phyloP scores from a whole-genome alignment of 2,113 vertebrate genomes.

The Mola mola region DNA sequence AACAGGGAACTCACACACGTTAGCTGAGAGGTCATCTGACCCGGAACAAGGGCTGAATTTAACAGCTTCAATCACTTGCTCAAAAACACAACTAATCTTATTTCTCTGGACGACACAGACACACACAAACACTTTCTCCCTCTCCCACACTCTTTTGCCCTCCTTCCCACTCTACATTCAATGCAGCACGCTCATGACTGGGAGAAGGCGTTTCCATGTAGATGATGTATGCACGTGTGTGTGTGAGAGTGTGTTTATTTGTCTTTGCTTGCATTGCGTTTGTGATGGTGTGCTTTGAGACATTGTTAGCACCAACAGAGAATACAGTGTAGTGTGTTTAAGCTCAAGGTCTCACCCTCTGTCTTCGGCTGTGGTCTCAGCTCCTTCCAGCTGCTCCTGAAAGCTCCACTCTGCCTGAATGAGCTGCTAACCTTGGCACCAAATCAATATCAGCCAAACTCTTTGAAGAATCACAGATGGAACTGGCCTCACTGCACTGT shows the following conservation, averaged over 20 bases:
- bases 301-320: constrained; percentile 76
- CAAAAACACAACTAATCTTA: constrained; percentile 75
- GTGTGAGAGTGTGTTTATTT: constrained; percentile 66
- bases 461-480: constrained; percentile 89
- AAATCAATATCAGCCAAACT: constrained; percentile 88
- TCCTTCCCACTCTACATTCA: constrained; percentile 67
- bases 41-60: constrained; percentile 65
- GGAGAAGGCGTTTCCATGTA: constrained; percentile 21
- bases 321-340: constrained; percentile 73
- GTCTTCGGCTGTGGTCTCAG: constrained; percentile 80
- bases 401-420: constrained; percentile 85
- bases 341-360: constrained; percentile 85
- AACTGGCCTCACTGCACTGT: constrained; percentile 82
- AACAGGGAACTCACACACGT: constrained; percentile 38
- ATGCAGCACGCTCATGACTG: constrained; percentile 18
- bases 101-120: constrained; percentile 53
- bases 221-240: constrained; percentile 21
- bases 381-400: constrained; percentile 84
- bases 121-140: constrained; percentile 48
- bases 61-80: constrained; percentile 70
- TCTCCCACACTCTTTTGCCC: constrained; percentile 73
- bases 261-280: constrained; percentile 71
- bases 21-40: constrained; percentile 54
- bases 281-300: constrained; percentile 73
- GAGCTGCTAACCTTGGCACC: constrained; percentile 86